Evolutionary conservation across 2,113 vertebrate species (phyloP), one percentile per base, ranked within the genome.

Genomic region (Lichenostomus cassidix): DNA sequence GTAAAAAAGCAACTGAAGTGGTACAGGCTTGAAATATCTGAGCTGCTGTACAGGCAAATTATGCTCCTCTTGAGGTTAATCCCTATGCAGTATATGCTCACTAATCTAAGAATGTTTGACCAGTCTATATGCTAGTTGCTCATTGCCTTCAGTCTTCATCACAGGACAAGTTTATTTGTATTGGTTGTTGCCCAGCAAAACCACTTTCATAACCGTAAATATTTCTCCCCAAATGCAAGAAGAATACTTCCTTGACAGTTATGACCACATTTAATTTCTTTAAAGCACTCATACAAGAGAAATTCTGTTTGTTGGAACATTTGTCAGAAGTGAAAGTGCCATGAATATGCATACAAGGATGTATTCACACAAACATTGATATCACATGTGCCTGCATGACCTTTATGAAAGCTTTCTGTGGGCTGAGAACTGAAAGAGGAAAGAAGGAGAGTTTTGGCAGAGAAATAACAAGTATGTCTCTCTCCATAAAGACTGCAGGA

Each of bases 331-430:
- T 81, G 79, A 78, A 92, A 97, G 35, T 68, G 13, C 12, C 67
- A 92, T 90, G 93, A 97, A 93, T 96, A 97, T 93, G 64, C 90
- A 96, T 85, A 8, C 33, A 83, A 86, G 56, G 44, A 71, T 91
- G 83, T 95, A 94, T 91, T 95, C 84, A 86, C 79, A 88, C 63
- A 96, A 96, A 96, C 92, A 96, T 64, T 92, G 92, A 14, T 77
- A 75, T 49, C 85, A 92, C 71, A 91, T 83, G 82, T 74, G 83
- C 47, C 64, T 90, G 42, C 5, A 4, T 78, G 64, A 93, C 94
- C 93, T 95, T 95, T 95, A 85, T 53, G 60, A 87, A 84, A 93
- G 49, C 33, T 81, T 91, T 93, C 69, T 87, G 88, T 77, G 56
- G 85, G 90, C 60, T 96, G 81, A 83, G 71, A 88, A 50, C 56